These are phyloP conservation scores for Odontomyia ornata DNA, from an alignment of 2,888 invertebrate genomes.

Conservation along the genomic window DNA sequence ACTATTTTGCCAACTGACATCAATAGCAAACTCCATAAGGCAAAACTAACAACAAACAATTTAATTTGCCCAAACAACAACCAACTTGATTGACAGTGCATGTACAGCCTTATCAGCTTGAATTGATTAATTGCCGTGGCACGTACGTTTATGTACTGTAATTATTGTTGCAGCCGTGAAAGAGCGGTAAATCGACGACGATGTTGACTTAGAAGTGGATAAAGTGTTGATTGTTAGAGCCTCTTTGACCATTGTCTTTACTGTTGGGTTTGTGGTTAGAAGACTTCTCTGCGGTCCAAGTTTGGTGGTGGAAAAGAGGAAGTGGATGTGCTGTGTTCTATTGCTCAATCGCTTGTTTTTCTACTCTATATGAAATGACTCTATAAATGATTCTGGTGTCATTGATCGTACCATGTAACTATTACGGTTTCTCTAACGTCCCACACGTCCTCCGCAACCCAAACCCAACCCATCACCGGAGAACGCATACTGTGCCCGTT, in stretches of 20 bases:
- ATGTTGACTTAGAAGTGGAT: too few relatives aligned
- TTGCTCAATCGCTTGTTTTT: neutral
- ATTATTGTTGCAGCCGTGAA: neutral
- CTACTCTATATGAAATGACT: conserved; percentile 16
- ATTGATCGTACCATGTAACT: conserved; percentile 23
- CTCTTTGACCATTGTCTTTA: conserved; percentile 5
- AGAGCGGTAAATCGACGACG: neutral
- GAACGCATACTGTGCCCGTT: neutral
- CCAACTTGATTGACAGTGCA: conserved; percentile 27
- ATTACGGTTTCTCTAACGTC: conserved; percentile 23
- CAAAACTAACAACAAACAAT: neutral
- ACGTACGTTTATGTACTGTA: conserved; percentile 13
- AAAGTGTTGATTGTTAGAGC: neutral
- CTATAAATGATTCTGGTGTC: conserved; percentile 26
- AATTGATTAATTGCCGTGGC: conserved; percentile 25
- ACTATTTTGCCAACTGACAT: neutral
- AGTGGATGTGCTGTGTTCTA: neutral
- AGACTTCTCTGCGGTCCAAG: neutral
- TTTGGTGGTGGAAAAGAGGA: neutral
- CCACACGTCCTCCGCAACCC: neutral
- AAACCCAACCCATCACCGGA: neutral
- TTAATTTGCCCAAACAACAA: conserved; percentile 3
- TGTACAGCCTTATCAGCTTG: conserved; percentile 26
- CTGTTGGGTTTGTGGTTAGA: neutral
- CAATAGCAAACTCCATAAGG: neutral